Evolutionary conservation across 2,888 invertebrate species (phyloP), one percentile per base, ranked within the genome.

Genomic region (Epistrophe grossulariae): DNA sequence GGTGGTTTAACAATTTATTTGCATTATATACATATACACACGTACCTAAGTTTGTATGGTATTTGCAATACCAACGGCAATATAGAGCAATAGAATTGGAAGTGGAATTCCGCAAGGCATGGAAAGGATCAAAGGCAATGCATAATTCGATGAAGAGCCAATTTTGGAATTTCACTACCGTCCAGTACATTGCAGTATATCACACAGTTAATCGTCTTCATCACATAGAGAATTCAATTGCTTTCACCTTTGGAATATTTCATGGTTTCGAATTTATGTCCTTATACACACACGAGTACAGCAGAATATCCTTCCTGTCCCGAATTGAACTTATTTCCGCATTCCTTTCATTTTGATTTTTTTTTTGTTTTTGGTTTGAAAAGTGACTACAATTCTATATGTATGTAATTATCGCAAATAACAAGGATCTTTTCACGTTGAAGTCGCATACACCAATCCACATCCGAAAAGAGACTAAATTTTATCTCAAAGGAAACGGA

Each of bases 211-310:
- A 64, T 72, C 35, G 72, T 17, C 62, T 52, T 64, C 38, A 52
- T 64, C 52, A 55, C 62, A 40, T 55, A 24, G 40, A 40, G 48
- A 57, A 80, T 83, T 87, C 87, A 87, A 87, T 87, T 87, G 87
- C 64, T 76, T 87, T 76, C 83, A 83, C 83, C 87, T 83, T 45
- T 76, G 60, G 55, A 72, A 83, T 87, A 72, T 79, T 76, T 83
- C 66, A 55, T 55, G 38, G 24, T 35, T 71, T 43, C 31, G 60
- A 82, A 87, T 87, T 82, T 87, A 87, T 87, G 68, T 83, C 82
- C 79, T 60, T 59, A 17, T 79, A 55, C 11, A 11, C 74, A 50
- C n/a, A n/a, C n/a, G n/a, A n/a, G n/a, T 17, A 45, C 8, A 24
- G 48, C 15, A 24, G 35, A 11, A 60, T 78, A 81, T 71, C 74